A percentile compares a stretch with the other conserved stretches of the same genome.
Evolutionary conservation across 2,113 vertebrate genomes (phyloP).

Genomic region (Eulacestoma nigropectus): DNA sequence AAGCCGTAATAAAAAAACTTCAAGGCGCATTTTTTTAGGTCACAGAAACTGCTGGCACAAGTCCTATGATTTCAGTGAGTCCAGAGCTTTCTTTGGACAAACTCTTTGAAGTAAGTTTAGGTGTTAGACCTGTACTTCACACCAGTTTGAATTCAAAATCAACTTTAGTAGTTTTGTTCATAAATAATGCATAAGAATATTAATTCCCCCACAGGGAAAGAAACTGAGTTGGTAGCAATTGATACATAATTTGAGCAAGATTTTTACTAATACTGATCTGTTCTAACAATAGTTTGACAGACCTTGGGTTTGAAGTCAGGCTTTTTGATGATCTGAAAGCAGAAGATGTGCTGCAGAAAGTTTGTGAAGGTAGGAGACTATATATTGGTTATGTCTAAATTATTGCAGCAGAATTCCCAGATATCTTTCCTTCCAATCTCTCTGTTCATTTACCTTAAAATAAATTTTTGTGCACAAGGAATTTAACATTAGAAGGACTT

Average conservation of each 20-base stretch:
- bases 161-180: background rate
- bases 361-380: slow-evolving; percentile 76
- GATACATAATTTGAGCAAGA: background rate
- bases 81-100: background rate
- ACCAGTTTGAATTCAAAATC: background rate
- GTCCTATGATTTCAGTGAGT: background rate
- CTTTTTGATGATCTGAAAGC: slow-evolving; percentile 74
- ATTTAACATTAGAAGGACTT: background rate
- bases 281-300: slow-evolving; percentile 53
- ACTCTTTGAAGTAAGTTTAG: background rate
- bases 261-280: background rate
- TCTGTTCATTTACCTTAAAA: background rate
- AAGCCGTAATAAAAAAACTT: background rate
- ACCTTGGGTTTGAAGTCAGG: slow-evolving; percentile 86
- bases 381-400: background rate
- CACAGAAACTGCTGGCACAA: background rate
- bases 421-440: background rate
- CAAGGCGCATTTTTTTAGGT: background rate
- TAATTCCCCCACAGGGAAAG: background rate
- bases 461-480: background rate
- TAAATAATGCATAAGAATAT: background rate
- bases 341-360: slow-evolving; percentile 68
- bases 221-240: background rate
- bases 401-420: background rate
- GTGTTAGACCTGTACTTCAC: background rate